Percentiles rank a stretch among this genome's conserved stretches.
Conservation (phyloP, 2,888 invertebrate genomes). For the Megastigmus dorsalis region DNA sequence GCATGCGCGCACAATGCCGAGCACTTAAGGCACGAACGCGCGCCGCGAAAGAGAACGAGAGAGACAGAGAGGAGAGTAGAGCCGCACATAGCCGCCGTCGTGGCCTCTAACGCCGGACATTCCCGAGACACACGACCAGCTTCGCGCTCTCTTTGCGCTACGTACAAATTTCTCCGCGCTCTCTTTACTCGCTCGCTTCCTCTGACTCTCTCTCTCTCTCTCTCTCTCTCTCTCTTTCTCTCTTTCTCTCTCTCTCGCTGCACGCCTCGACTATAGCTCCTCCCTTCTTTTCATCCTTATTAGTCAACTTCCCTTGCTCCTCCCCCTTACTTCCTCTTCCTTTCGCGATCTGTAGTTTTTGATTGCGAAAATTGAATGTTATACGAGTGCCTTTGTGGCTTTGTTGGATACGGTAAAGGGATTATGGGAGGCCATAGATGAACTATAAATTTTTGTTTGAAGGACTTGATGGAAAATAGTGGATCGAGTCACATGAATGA, state of each 20-base stretch:
- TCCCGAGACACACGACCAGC: conserved; percentile 1
- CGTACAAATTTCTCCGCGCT: conserved; percentile 4
- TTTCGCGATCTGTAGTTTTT: no score
- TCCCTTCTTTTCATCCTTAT: neutral
- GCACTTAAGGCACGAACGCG: conserved; percentile 24
- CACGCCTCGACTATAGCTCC: no score
- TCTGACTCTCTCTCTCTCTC: neutral
- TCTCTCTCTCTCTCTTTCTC: neutral
- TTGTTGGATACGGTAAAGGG: no score
- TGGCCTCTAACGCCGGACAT: conserved; percentile 1
- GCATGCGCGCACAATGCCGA: conserved; percentile 31
- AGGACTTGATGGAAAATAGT: neutral
- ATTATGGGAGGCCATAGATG: no score
- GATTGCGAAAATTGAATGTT: neutral
- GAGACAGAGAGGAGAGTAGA: neutral
- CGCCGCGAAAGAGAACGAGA: neutral
- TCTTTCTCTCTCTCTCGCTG: no score
- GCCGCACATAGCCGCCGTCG: no score
- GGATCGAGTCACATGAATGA: no score
- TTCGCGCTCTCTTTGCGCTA: neutral
- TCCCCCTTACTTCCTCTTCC: no score
- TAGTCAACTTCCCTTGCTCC: neutral
- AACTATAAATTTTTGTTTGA: no score
- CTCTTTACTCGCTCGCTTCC: neutral
- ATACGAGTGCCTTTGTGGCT: no score